Evolutionary conservation across 2,113 vertebrate genomes (phyloP).

Genomic region (Barbus barbus): DNA sequence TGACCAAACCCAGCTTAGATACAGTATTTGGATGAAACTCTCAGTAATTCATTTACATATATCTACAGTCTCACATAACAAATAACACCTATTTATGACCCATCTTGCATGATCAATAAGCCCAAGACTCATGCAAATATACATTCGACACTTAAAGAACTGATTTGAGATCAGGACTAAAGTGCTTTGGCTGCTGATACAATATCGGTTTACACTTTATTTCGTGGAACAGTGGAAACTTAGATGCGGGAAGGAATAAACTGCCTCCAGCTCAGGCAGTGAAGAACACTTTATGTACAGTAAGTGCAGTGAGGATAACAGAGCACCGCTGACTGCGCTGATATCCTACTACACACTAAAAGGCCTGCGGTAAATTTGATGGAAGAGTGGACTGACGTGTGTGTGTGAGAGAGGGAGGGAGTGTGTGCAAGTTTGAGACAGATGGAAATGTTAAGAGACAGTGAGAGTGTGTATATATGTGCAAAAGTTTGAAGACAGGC

Average conservation of each 20-base stretch:
- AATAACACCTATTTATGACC: conserved; percentile 37
- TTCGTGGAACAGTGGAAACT: conserved; percentile 32
- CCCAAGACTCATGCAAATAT: conserved; percentile 6
- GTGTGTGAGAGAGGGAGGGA: neutral
- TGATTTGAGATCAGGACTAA: conserved; percentile 22
- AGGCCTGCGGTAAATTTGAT: conserved; percentile 41
- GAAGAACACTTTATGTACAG: conserved; percentile 31
- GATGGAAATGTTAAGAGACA: neutral
- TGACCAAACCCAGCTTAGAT: neutral
- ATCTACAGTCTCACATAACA: conserved; percentile 12
- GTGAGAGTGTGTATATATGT: neutral
- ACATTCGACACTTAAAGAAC: conserved; percentile 19
- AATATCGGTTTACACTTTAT: conserved; percentile 40
- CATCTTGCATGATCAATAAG: conserved; percentile 29
- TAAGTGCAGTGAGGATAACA: conserved; percentile 39
- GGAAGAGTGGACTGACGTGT: conserved; percentile 19
- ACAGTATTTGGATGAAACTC: neutral
- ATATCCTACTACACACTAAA: conserved; percentile 43
- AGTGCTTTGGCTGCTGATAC: conserved; percentile 16
- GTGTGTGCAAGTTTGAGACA: conserved; percentile 5
- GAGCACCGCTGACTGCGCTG: conserved; percentile 34
- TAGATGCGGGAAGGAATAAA: conserved; percentile 42
- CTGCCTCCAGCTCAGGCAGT: conserved; percentile 27
- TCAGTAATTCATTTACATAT: conserved; percentile 34
- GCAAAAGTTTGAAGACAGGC: conserved; percentile 4